These are phyloP conservation scores for Streptopelia turtur DNA, from an alignment of 2,797 vertebrate species.

Conservation along the genomic window DNA sequence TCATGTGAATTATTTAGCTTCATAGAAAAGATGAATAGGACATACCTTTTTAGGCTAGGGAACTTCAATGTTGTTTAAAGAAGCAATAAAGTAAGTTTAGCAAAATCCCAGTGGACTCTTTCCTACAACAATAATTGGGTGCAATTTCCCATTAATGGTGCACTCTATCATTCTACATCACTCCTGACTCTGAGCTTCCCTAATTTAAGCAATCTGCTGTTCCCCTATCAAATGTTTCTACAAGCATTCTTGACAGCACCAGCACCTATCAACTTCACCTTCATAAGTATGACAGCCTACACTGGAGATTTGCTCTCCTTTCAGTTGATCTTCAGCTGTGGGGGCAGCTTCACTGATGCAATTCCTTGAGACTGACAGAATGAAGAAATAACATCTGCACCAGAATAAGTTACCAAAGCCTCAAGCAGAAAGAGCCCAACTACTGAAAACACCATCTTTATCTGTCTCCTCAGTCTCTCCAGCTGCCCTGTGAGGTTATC, in stretches of 20 bases:
- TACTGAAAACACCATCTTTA: neutral
- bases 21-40: neutral
- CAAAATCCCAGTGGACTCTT: neutral
- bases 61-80: neutral
- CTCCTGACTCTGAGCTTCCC: neutral
- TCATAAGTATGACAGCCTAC: neutral
- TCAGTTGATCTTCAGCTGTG: neutral
- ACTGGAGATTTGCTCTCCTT: neutral
- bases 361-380: neutral
- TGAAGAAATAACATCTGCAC: neutral
- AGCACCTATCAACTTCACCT: constrained; percentile 10
- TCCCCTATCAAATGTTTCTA: neutral
- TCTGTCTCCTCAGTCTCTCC: neutral
- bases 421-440: neutral
- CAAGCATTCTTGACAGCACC: neutral
- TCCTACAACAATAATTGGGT: neutral
- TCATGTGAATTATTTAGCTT: neutral
- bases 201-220: neutral
- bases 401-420: neutral
- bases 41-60: neutral
- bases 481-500: neutral
- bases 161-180: neutral
- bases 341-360: neutral
- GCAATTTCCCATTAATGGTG: neutral
- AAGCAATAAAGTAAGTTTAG: neutral